Percentiles rank a stretch among this genome's conserved stretches.
These are phyloP conservation scores for Heliconius melpomene DNA, from an alignment of 1,140 invertebrate species.

Conservation along the genomic window DNA sequence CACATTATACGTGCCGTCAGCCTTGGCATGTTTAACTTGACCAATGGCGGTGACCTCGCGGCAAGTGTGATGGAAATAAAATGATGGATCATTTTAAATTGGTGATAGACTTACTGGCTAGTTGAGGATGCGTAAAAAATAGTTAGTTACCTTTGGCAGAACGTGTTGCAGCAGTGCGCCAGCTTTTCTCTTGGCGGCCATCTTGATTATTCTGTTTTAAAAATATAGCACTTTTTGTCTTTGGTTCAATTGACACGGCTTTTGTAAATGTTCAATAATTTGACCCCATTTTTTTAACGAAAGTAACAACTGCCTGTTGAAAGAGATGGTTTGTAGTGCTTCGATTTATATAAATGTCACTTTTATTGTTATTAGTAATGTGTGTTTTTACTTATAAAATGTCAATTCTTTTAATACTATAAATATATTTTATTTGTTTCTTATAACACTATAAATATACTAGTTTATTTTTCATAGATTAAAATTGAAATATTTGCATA, in stretches of 20 bases:
- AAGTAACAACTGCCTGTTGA: slow-evolving; percentile 36
- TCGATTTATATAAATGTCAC: slow-evolving; percentile 37
- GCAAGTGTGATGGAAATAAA: slow-evolving; percentile 22
- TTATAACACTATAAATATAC: too few species aligned
- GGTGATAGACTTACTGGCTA: slow-evolving; percentile 36
- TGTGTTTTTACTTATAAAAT: background rate
- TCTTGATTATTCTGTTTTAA: slow-evolving; percentile 59
- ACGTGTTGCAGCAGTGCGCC: slow-evolving; percentile 80
- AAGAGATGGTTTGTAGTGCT: slow-evolving; percentile 49
- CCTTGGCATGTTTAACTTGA: slow-evolving; percentile 55
- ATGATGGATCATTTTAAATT: slow-evolving; percentile 24
- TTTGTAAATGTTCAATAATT: slow-evolving; percentile 52
- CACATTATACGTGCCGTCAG: slow-evolving; percentile 59
- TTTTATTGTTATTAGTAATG: background rate
- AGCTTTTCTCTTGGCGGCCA: slow-evolving; percentile 81
- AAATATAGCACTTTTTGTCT: slow-evolving; percentile 68
- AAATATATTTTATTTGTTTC: too few species aligned
- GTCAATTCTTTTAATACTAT: too few species aligned
- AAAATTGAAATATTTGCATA: too few species aligned
- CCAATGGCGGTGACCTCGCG: slow-evolving; percentile 48
- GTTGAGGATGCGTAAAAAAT: slow-evolving; percentile 51
- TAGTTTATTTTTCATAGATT: too few species aligned
- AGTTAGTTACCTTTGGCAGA: slow-evolving; percentile 78
- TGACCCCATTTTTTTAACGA: slow-evolving; percentile 58
- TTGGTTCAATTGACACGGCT: slow-evolving; percentile 58